Evolutionary conservation across 1,140 invertebrate genomes (phyloP).

Genomic region (Drosophila kurseongensis): DNA sequence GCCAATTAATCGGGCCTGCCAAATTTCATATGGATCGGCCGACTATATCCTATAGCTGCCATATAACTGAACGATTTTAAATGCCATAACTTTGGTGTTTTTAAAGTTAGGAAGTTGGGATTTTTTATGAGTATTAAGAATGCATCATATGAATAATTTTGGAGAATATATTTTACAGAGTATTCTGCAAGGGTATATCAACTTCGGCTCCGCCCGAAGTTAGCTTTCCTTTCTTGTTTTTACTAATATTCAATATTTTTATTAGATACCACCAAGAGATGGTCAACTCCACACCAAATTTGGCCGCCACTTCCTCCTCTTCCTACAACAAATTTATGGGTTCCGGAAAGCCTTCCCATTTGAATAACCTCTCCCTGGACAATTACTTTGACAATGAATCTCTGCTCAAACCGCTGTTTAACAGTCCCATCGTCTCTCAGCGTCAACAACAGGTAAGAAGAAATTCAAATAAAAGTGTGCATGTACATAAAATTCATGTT

Average conservation of each 20-base stretch:
- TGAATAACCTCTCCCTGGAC: constrained; percentile 27
- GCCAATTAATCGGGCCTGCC: too few species aligned
- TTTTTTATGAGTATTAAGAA: too few species aligned
- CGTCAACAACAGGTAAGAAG: constrained; percentile 11
- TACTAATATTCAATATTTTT: background rate
- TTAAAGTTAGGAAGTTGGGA: too few species aligned
- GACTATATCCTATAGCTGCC: too few species aligned
- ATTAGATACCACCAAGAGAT: constrained; percentile 32
- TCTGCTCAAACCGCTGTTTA: constrained; percentile 45
- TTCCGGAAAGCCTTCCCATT: background rate
- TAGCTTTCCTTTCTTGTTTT: too few species aligned
- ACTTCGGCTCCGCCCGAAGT: too few species aligned
- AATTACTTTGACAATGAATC: constrained; percentile 47
- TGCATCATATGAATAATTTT: too few species aligned
- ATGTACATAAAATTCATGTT: background rate
- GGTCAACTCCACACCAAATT: constrained; percentile 34
- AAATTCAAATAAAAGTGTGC: background rate
- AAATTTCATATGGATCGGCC: too few species aligned
- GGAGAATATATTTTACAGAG: too few species aligned
- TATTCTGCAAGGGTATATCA: too few species aligned
- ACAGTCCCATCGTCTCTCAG: constrained; percentile 44
- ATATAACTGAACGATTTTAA: too few species aligned
- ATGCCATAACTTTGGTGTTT: too few species aligned
- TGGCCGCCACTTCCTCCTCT: background rate
- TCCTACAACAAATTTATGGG: background rate